Base-by-base conservation (phyloP, 2,797 vertebrate species). In the Gambelia wislizenii region DNA sequence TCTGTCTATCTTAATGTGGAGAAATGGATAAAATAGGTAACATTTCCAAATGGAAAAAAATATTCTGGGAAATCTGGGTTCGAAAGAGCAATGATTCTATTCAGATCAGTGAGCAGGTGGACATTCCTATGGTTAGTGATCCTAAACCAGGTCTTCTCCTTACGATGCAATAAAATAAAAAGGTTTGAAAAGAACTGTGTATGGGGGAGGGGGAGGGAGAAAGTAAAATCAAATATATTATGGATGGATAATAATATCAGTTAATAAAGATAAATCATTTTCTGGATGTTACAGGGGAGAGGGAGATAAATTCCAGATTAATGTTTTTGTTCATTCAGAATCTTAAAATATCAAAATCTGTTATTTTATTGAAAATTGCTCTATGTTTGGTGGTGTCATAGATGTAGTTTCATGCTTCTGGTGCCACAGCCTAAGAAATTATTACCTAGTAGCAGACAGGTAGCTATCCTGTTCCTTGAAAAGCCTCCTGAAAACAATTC, bases 11-110 rank as follows among this genome's bases (percentile, higher is more conserved):
- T 44, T 83, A 83, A 44, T 7, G 89, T 36, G 74, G 47, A 2
- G 12, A 0, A 0, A 6, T 0, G 2, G 54, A 54, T 83, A 70
- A 54, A 89, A 8, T 27, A 27, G 36, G 25, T 72, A 10, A 0
- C 78, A 33, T 2, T 88, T 90, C 0, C 0, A 47, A 4, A 36
- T 76, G 78, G 64, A 84, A 54, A 90, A 12, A 25, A 61, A 33
- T 6, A 33, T 70, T n/a, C 69, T 64, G 9, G 69, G 86, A 91
- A 52, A 83, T 69, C 0, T 90, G 61, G 78, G 89, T 52, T 49
- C 77, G n/a, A 52, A 79, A 42, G 47, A 79, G 74, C 44, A 64
- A 44, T 72, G 18, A 47, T 77, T 83, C 33, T 87, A 25, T 81
- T 0, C 9, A 0, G 0, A 0, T 7, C 14, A 39, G 27, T 12